phyloP scores from a whole-genome alignment of 2,113 vertebrate species.

The Pteropus alecto region DNA sequence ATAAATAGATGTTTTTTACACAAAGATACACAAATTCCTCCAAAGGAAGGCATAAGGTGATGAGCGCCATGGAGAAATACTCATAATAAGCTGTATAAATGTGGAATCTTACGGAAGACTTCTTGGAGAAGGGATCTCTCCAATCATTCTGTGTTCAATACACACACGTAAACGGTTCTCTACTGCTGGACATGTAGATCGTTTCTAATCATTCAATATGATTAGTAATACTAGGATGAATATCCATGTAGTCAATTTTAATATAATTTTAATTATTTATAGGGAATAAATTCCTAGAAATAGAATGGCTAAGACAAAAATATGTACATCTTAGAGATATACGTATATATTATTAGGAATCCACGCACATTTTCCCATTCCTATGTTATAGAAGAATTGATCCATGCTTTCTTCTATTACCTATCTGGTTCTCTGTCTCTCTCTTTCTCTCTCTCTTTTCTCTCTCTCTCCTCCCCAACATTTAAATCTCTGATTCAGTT shows the following conservation, averaged over 20 bases:
- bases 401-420: neutral
- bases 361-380: neutral
- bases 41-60: neutral
- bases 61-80: neutral
- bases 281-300: neutral
- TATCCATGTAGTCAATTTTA: neutral
- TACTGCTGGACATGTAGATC: neutral
- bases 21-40: neutral
- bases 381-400: neutral
- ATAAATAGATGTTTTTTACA: too few relatives aligned
- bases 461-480: neutral
- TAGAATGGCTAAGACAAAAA: neutral
- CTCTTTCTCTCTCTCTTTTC: rapidly evolving
- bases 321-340: neutral
- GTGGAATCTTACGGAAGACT: neutral
- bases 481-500: constrained; percentile 36
- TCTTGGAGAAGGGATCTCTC: neutral
- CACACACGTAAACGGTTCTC: neutral
- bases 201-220: neutral
- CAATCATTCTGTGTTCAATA: neutral
- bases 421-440: neutral
- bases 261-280: neutral
- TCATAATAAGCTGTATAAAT: neutral
- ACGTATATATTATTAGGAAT: neutral
- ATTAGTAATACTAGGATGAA: neutral